These are phyloP conservation scores for Tetheella fluctuosa DNA, from an alignment of 2,888 invertebrate genomes.

Conservation along the genomic window DNA sequence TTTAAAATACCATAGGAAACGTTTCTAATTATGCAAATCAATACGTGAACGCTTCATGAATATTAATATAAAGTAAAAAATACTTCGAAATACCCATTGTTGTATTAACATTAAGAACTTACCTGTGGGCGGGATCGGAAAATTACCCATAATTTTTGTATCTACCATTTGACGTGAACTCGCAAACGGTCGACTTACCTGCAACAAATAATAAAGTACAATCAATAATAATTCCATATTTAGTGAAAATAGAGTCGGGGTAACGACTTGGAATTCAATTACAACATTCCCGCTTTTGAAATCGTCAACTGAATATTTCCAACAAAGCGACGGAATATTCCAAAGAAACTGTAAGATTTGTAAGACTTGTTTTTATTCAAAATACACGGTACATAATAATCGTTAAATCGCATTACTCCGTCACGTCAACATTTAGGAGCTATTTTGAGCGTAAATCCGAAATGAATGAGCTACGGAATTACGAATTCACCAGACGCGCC, in stretches of 20 bases:
- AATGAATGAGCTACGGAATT: conserved; percentile 56
- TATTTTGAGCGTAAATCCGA: conserved; percentile 55
- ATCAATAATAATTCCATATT: conserved; percentile 38
- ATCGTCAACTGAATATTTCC: neutral
- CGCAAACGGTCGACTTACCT: conserved; percentile 37
- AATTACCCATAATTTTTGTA: conserved; percentile 13
- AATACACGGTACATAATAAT: conserved; percentile 48
- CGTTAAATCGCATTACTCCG: conserved; percentile 55
- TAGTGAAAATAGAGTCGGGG: conserved; percentile 11
- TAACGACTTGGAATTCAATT: conserved; percentile 9
- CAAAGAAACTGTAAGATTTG: conserved; percentile 7
- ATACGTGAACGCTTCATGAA: conserved; percentile 44
- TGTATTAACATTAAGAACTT: conserved; percentile 9
- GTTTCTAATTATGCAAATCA: conserved; percentile 46
- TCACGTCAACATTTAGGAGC: conserved; percentile 52
- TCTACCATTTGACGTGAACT: neutral
- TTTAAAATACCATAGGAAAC: conserved; percentile 44
- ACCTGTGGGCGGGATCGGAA: conserved; percentile 7
- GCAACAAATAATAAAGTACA: conserved; percentile 41
- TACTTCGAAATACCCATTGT: conserved; percentile 18
- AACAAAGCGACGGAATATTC: conserved; percentile 4
- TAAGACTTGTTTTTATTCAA: conserved; percentile 39
- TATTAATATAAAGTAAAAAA: conserved; percentile 30
- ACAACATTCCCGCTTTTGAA: conserved; percentile 7
- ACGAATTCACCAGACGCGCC: conserved; percentile 60